Evolutionary conservation across 2,888 invertebrate genomes (phyloP).

Genomic region (Drosophila melanocephala): DNA sequence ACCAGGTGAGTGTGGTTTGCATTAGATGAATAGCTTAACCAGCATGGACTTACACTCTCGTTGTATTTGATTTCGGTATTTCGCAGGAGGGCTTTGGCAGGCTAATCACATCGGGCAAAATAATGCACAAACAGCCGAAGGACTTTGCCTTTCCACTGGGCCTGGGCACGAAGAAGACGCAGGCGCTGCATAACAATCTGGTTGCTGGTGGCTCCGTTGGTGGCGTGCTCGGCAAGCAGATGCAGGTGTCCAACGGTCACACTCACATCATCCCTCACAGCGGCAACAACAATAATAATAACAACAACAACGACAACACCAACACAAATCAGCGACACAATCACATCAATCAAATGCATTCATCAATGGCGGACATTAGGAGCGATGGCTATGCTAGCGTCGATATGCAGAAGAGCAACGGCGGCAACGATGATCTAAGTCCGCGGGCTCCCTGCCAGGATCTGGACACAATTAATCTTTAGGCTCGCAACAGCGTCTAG

Average conservation of each 20-base stretch:
- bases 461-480: constrained; percentile 91
- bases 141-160: constrained; percentile 91
- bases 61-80: not conserved
- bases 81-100: constrained; percentile 95
- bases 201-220: constrained; percentile 35
- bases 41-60: not conserved
- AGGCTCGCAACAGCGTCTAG: constrained; percentile 59
- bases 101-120: constrained; percentile 98
- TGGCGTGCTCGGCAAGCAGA: constrained; percentile 38
- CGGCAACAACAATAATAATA: constrained; percentile 5
- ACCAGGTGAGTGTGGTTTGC: constrained; percentile 87
- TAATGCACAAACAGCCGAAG: constrained; percentile 95
- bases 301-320: constrained; percentile 62
- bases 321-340: constrained; percentile 70
- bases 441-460: constrained; percentile 90
- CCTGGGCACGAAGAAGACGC: constrained; percentile 85
- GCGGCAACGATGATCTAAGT: constrained; percentile 82
- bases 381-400: constrained; percentile 56
- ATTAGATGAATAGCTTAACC: not conserved
- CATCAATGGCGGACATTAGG: constrained; percentile 77
- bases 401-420: constrained; percentile 36
- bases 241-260: constrained; percentile 10
- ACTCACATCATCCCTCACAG: constrained; percentile 23
- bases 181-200: constrained; percentile 68
- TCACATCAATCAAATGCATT: constrained; percentile 71